Conservation (phyloP, 2,113 vertebrate genomes). For the Gambusia affinis region DNA sequence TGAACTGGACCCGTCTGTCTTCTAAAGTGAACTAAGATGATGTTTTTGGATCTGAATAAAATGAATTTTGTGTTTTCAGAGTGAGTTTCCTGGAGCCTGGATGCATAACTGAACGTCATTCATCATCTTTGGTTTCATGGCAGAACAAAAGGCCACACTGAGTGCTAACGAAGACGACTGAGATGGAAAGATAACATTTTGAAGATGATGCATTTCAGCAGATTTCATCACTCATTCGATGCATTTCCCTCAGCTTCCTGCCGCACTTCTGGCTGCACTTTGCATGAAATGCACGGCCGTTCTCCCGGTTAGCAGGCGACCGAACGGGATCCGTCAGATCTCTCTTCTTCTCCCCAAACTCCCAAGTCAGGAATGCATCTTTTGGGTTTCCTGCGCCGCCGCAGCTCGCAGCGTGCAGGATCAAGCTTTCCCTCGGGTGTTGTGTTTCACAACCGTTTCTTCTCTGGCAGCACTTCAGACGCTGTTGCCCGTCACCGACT, state of each 20-base stretch:
- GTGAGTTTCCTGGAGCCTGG: background rate
- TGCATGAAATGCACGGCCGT: rapidly evolving
- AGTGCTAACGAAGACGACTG: background rate
- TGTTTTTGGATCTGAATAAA: background rate
- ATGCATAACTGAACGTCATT: background rate
- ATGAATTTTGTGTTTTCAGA: background rate
- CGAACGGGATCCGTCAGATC: background rate
- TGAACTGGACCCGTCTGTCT: background rate
- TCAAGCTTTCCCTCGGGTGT: constrained; percentile 37
- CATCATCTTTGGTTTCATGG: background rate
- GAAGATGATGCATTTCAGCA: constrained; percentile 34
- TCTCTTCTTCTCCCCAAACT: background rate
- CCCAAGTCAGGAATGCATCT: background rate
- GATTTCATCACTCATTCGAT: constrained; percentile 40
- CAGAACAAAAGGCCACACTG: background rate
- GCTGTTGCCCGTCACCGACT: constrained; percentile 30
- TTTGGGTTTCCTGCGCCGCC: background rate
- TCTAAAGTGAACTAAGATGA: background rate
- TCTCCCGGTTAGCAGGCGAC: background rate
- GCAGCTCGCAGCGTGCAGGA: constrained; percentile 23
- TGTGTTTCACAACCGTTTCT: constrained; percentile 43
- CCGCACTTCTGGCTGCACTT: constrained; percentile 5
- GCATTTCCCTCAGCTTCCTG: background rate
- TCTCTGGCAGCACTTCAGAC: constrained; percentile 68
- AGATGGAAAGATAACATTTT: constrained; percentile 16